phyloP scores from a whole-genome alignment of 2,797 vertebrate species.

The Leptoclinus maculatus region DNA sequence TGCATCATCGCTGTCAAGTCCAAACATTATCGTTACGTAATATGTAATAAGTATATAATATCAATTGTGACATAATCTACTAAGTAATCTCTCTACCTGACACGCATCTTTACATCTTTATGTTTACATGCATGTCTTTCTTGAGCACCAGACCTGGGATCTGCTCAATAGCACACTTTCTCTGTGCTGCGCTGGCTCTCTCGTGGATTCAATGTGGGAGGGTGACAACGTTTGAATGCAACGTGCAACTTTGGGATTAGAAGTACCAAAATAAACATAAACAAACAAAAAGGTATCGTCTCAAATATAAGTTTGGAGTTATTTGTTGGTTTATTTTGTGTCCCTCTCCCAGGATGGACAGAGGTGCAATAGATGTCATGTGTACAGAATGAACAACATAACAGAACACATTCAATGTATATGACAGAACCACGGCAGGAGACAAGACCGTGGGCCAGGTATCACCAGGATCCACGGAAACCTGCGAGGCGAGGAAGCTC shows the following conservation, averaged over 20 bases:
- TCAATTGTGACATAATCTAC: constrained; percentile 1
- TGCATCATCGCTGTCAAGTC: not conserved
- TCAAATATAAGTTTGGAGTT: not conserved
- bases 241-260: not conserved
- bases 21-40: not conserved
- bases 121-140: not conserved
- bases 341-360: too few species aligned
- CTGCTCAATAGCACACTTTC: constrained; percentile 5
- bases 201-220: constrained; percentile 46
- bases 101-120: not conserved
- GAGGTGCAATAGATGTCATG: too few species aligned
- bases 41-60: not conserved
- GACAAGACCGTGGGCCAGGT: too few species aligned
- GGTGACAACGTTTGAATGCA: constrained; percentile 42
- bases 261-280: not conserved
- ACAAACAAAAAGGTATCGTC: not conserved
- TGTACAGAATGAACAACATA: too few species aligned
- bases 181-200: constrained; percentile 18
- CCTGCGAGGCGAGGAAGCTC: too few species aligned
- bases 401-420: too few species aligned
- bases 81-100: constrained; percentile 7
- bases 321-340: not conserved
- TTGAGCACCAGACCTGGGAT: constrained; percentile 9
- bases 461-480: too few species aligned
- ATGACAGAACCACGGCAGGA: too few species aligned